Evolutionary conservation across 2,888 invertebrate genomes (phyloP), one percentile per base, ranked within the genome.

Genomic region (Polymixis lichenea): DNA sequence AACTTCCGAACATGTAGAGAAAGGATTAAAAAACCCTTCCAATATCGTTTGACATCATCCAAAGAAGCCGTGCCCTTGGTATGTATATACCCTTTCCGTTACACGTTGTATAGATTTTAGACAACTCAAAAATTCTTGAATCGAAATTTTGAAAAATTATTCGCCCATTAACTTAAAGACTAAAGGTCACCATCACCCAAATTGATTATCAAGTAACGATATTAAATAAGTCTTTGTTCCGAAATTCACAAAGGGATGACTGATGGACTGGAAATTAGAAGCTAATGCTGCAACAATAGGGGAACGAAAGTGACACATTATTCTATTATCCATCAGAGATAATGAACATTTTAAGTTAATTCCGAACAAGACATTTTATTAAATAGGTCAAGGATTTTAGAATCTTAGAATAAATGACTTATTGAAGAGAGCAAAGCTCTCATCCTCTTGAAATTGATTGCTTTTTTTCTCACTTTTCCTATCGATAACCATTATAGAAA

Each of bases 241-340:
- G 8, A 73, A 58, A 60, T 64, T 72, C 43, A 61, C 43, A 74
- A 83, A 72, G 15, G 1, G 49, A 66, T 58, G 79, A 75, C 28
- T 68, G 75, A 75, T 46, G 51, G 15, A 28, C 15, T 53, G 61
- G 49, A 53, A 66, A 74, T 69, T 22, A 13, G 5, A 17, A 15
- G 1, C 49, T 79, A 68, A 79, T 72, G 28, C 2, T 22, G 22
- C n/a, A 66, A 66, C 62, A 55, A 66, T 68, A 17, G 19, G 1
- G 7, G 0, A 25, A n/a, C n/a, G n/a, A 46, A 13, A 46, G 28
- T 49, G 65, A 58, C 53, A n/a, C 15, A 72, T 80, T 60, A 67
- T 70, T 28, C 43, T 15, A 15, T 13, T 58, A 43, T 72, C 46
- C 49, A 72, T 83, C 80, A 72, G 46, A 43, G 28, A 51, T 68